phyloP scores from a whole-genome alignment of 2,113 vertebrate species.

The Tylochromis polylepis region DNA sequence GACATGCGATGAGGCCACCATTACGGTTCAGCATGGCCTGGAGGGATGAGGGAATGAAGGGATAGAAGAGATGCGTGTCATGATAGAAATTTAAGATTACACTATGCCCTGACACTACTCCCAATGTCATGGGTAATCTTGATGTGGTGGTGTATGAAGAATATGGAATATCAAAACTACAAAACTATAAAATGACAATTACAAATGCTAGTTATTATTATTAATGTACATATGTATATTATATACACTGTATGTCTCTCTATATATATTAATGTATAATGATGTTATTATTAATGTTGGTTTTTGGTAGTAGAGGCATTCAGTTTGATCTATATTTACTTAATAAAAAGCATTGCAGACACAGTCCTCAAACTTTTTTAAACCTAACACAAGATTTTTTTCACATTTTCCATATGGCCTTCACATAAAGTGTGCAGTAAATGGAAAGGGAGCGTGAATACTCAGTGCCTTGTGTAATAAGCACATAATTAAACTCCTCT shows the following conservation, averaged over 20 bases:
- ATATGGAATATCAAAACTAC: neutral
- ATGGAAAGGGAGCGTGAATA: constrained; percentile 59
- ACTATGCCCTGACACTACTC: constrained; percentile 41
- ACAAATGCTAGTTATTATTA: neutral
- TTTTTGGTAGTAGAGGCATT: neutral
- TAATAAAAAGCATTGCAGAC: neutral
- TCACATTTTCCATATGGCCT: constrained; percentile 8
- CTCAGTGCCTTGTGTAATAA: constrained; percentile 76
- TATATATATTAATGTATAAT: neutral
- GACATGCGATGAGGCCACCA: constrained; percentile 69
- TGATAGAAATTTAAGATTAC: constrained; percentile 69
- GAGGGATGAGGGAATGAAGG: constrained; percentile 45
- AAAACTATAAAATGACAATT: neutral
- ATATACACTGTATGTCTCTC: neutral
- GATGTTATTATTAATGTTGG: neutral
- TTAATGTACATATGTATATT: neutral
- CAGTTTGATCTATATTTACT: neutral
- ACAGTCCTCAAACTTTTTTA: neutral
- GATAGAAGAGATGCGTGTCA: constrained; percentile 25
- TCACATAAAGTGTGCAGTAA: constrained; percentile 42
- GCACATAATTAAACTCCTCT: constrained; percentile 86
- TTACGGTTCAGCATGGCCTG: constrained; percentile 68
- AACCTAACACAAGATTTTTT: neutral
- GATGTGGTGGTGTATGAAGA: constrained; percentile 10
- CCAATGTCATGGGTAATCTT: constrained; percentile 54